Base-by-base conservation (phyloP, 2,888 invertebrate species). In the Drosophila neutralis region DNA sequence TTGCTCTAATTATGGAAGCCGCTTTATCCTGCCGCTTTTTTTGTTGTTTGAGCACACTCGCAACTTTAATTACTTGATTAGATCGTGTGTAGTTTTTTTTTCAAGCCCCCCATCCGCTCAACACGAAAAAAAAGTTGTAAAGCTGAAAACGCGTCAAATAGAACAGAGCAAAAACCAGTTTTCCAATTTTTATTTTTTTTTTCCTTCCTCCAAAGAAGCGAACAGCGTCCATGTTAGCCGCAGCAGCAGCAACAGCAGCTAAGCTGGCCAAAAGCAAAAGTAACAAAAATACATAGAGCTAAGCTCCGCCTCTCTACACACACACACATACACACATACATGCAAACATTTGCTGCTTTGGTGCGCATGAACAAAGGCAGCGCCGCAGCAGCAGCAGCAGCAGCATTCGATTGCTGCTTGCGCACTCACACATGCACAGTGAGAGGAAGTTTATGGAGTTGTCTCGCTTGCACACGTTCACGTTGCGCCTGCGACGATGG, bases 31-130 rank as follows among this genome's bases (percentile, higher is more conserved):
- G 63, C 42, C 27, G 40, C 48, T 29, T 54, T 69, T 70, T 63
- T 60, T n/a, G 15, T 15, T 15, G 0, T 15, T 0, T 31, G 21
- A 54, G 59, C 49, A 33, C 45, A 38, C 61, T 63, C 61, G 40
- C 35, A 80, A 80, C 78, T 81, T 80, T 73, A 80, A 78, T 82
- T 80, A 66, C 70, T 81, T 81, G 78, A 81, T 79, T 78, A 77
- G 67, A 73, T 70, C 52, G 73, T 59, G 66, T 71, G 62, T 67
- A 62, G 54, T 33, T 42, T 18, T 35, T 33, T 38, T 27, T 42
- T 21, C 33, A 31, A 27, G 35, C 33, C 24, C 42, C 52, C 40
- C 70, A 58, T 42, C 59, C 40, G 53, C 21, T 13, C 7, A 29
- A 27, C n/a, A 45, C 1, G 10, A 21, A 33, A 59, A 64, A 56